These are phyloP conservation scores for Standfussiana lucernea DNA, from an alignment of 2,888 invertebrate genomes.

Conservation along the genomic window DNA sequence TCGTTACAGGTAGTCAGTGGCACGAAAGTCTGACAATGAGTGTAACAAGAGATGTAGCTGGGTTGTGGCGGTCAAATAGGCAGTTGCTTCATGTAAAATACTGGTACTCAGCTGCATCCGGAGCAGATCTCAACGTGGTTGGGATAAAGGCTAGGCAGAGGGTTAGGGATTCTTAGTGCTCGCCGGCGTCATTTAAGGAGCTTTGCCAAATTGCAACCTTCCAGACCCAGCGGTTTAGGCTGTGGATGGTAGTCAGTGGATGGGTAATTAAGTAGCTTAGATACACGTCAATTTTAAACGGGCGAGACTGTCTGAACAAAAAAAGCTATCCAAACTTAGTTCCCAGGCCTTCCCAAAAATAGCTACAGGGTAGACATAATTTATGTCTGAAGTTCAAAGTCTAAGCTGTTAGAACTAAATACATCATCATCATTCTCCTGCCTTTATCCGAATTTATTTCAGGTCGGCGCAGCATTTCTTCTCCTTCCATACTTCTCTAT, in stretches of 20 bases:
- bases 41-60: neutral
- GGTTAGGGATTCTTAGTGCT: neutral
- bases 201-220: neutral
- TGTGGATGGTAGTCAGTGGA: neutral
- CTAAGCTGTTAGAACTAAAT: neutral
- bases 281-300: neutral
- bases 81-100: neutral
- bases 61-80: neutral
- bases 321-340: neutral
- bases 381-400: constrained; percentile 7
- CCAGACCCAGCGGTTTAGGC: neutral
- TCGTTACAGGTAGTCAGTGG: neutral
- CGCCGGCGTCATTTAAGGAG: neutral
- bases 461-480: too few species aligned
- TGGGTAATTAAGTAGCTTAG: neutral
- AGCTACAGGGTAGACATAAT: neutral
- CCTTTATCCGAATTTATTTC: too few species aligned
- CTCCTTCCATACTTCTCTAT: too few species aligned
- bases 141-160: neutral
- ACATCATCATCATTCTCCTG: too few species aligned
- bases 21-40: neutral
- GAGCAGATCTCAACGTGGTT: neutral
- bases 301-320: neutral
- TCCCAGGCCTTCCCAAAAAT: neutral
- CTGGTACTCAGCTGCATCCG: too few species aligned